These are phyloP conservation scores for Sycophaga agraensis DNA, from an alignment of 1,140 invertebrate species.

Conservation along the genomic window DNA sequence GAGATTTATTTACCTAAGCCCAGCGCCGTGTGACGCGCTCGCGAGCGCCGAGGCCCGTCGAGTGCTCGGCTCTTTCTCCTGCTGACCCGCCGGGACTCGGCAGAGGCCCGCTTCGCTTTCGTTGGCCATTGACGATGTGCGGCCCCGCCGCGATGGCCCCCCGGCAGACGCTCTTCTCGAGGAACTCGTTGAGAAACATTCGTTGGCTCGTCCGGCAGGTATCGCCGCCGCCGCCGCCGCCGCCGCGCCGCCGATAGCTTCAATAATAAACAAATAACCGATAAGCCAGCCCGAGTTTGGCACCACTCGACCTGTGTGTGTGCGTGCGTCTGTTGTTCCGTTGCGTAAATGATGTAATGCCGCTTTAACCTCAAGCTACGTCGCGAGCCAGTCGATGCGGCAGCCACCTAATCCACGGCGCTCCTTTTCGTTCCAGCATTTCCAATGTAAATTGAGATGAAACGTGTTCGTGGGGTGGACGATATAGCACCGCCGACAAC, in stretches of 20 bases:
- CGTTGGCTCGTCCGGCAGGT: no score
- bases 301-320: no score
- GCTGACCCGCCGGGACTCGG: background rate
- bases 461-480: constrained; percentile 65
- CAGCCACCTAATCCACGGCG: no score
- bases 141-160: background rate
- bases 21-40: no score
- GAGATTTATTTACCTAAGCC: background rate
- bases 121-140: background rate
- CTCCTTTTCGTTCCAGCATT: constrained; percentile 51
- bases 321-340: background rate
- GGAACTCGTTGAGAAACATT: background rate
- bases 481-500: constrained; percentile 59
- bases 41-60: background rate
- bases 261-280: no score
- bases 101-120: background rate
- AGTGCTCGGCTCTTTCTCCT: background rate
- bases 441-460: constrained; percentile 68
- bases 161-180: background rate
- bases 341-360: background rate
- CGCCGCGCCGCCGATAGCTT: no score
- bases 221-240: no score
- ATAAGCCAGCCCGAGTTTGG: no score
- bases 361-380: background rate
- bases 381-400: no score